Evolutionary conservation across 2,888 invertebrate species (phyloP).

Genomic region (Chalcosyrphus nemorum): DNA sequence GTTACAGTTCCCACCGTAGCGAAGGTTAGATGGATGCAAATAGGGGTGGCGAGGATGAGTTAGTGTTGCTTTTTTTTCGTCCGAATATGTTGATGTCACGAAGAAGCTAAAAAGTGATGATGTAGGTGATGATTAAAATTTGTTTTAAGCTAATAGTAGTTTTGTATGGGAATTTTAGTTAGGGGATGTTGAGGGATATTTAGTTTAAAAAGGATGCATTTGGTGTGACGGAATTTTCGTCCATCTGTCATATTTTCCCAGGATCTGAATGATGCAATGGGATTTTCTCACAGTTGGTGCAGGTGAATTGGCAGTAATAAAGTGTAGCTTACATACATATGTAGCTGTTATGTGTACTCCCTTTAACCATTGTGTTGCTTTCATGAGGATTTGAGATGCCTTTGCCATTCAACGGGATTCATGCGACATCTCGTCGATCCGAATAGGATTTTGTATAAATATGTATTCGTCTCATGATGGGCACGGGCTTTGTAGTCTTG

Average conservation of each 20-base stretch:
- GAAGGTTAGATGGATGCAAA: conserved; percentile 36
- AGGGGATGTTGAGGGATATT: neutral
- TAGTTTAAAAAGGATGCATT: conserved; percentile 12
- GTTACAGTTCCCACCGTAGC: conserved; percentile 62
- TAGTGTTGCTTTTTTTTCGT: conserved; percentile 7
- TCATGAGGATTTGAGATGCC: too few relatives aligned
- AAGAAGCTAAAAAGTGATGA: conserved; percentile 64
- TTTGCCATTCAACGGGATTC: too few relatives aligned
- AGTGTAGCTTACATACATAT: too few relatives aligned
- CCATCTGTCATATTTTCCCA: conserved; percentile 62
- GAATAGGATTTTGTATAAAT: too few relatives aligned
- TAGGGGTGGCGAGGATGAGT: conserved; percentile 52
- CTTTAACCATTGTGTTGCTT: too few relatives aligned
- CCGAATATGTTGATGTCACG: conserved; percentile 12
- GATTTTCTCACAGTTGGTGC: conserved; percentile 16
- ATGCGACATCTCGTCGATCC: too few relatives aligned
- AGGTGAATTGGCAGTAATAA: too few relatives aligned
- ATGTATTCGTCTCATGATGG: too few relatives aligned
- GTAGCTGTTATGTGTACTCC: too few relatives aligned
- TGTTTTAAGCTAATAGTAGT: neutral
- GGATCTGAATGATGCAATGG: conserved; percentile 31
- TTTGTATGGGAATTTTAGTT: neutral
- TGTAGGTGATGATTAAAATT: neutral
- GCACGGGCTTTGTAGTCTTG: too few relatives aligned
- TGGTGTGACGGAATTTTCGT: conserved; percentile 34